Base-by-base conservation (phyloP, 2,797 vertebrate genomes). In the Sciurus vulgaris region DNA sequence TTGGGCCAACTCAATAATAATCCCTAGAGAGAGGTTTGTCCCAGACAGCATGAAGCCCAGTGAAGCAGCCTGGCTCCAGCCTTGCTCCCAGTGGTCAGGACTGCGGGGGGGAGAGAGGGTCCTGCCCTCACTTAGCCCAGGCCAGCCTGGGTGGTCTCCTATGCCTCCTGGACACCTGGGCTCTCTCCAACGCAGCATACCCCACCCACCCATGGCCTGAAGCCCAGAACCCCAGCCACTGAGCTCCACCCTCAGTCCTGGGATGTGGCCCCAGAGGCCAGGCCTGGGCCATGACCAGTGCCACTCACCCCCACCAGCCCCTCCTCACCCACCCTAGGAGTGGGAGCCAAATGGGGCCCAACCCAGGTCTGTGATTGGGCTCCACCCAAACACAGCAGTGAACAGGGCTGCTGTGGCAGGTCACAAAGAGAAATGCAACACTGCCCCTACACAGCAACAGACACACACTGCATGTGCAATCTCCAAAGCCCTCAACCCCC, bases 131-230 rank as follows among this genome's bases (percentile, higher is more conserved):
- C 30, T 28, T 38, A 91, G 70, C 14, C 69, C 78, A 89, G 35
- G 73, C 96, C 79, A 96, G 93, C 89, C 38, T 97, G 96, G 97
- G 97, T 97, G 96, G 97, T 97, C 97, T 95, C 56, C 69, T 49
- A 20, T 44, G 79, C 59, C 69, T 96, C 65, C 93, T 20, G 44
- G 94, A 96, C 95, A 97, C 97, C 97, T 93, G 94, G 95, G 94
- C 63, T 89, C 72, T 47, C 86, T 96, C 96, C 93, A 94, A 78
- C 33, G 89, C 72, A 8, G 91, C 11, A 3, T 1, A 7, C 86
- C 87, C 93, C 89, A 95, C 96, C 96, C 95, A 93, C 86, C 76
- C 22, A 0, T 93, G 95, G 96, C 95, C 84, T 18, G 2, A 28
- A 91, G 95, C 97, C 96, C 97, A 91, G 91, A 96, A 94, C 56